Percentiles rank a stretch among this genome's conserved stretches.
Evolutionary conservation across 2,113 vertebrate genomes (phyloP).

Genomic region (Xiphophorus couchianus): DNA sequence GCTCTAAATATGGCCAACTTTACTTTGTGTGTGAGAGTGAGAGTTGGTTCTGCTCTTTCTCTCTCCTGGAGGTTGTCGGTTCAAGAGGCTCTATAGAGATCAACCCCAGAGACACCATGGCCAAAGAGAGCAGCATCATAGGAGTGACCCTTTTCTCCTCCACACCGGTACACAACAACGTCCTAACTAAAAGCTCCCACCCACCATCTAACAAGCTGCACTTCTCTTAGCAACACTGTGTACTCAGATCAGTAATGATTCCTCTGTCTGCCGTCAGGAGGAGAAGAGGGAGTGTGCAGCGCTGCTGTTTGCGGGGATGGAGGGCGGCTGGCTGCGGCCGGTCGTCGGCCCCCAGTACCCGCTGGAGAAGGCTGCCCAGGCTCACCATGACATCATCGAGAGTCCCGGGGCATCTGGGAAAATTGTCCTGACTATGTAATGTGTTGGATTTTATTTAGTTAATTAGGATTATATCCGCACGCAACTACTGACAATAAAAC

Average conservation of each 20-base stretch:
- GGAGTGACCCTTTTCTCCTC: slow-evolving; percentile 81
- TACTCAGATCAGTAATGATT: background rate
- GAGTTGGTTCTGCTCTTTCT: too few relatives aligned
- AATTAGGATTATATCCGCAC: background rate
- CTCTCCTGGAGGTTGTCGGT: slow-evolving; percentile 84
- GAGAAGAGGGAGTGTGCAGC: slow-evolving; percentile 61
- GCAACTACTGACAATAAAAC: background rate
- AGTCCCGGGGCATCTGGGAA: slow-evolving; percentile 67
- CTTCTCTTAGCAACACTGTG: background rate
- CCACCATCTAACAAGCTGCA: background rate
- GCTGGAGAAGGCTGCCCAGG: slow-evolving; percentile 55
- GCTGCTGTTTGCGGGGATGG: slow-evolving; percentile 60
- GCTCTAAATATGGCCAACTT: background rate
- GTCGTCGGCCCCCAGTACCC: slow-evolving; percentile 51
- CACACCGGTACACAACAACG: slow-evolving; percentile 80
- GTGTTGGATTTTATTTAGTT: background rate
- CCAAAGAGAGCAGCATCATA: slow-evolving; percentile 86
- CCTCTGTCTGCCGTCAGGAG: slow-evolving; percentile 33
- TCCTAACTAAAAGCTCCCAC: background rate
- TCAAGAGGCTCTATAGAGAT: slow-evolving; percentile 87
- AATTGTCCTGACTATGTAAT: slow-evolving; percentile 64
- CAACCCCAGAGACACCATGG: slow-evolving; percentile 89
- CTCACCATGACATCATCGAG: slow-evolving; percentile 71
- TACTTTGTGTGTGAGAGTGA: background rate
- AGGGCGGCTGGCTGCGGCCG: slow-evolving; percentile 64